These are phyloP conservation scores for Lepidostoma basale DNA, from an alignment of 1,140 invertebrate species.

Conservation along the genomic window DNA sequence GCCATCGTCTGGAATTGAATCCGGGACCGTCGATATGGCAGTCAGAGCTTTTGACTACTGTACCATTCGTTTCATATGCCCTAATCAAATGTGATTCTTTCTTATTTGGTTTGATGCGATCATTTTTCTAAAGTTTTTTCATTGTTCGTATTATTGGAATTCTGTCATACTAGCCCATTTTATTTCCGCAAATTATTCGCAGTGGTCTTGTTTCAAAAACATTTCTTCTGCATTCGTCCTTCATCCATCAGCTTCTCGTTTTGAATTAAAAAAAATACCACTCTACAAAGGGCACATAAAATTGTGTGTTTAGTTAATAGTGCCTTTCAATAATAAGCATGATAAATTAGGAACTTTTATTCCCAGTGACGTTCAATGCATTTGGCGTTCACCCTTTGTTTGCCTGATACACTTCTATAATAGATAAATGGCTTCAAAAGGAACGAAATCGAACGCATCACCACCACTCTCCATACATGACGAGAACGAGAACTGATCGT, in stretches of 20 bases:
- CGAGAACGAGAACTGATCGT: slow-evolving; percentile 36
- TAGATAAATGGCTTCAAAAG: slow-evolving; percentile 34
- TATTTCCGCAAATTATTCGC: background rate
- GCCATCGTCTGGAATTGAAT: too few species aligned
- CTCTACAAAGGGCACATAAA: background rate
- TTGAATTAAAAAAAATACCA: background rate
- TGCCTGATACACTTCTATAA: slow-evolving; percentile 10
- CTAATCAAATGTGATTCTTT: too few species aligned
- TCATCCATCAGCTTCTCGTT: background rate
- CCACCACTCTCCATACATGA: slow-evolving; percentile 30
- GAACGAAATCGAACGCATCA: slow-evolving; percentile 24
- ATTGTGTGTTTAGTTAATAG: background rate
- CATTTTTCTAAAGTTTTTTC: too few species aligned
- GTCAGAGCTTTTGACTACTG: too few species aligned
- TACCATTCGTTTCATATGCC: too few species aligned
- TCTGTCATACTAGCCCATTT: background rate
- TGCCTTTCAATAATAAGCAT: slow-evolving; percentile 15
- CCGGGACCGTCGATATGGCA: too few species aligned
- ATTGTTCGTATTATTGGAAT: too few species aligned
- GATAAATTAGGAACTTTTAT: slow-evolving; percentile 12
- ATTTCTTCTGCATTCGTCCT: background rate
- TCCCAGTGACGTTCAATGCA: slow-evolving; percentile 10
- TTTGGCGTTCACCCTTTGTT: slow-evolving; percentile 34
- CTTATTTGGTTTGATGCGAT: too few species aligned
- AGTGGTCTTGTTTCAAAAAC: too few species aligned